A percentile compares a stretch with the other conserved stretches of the same genome.
Evolutionary conservation across 1,140 invertebrate genomes (phyloP).

Genomic region (Leptopilina clavipes): DNA sequence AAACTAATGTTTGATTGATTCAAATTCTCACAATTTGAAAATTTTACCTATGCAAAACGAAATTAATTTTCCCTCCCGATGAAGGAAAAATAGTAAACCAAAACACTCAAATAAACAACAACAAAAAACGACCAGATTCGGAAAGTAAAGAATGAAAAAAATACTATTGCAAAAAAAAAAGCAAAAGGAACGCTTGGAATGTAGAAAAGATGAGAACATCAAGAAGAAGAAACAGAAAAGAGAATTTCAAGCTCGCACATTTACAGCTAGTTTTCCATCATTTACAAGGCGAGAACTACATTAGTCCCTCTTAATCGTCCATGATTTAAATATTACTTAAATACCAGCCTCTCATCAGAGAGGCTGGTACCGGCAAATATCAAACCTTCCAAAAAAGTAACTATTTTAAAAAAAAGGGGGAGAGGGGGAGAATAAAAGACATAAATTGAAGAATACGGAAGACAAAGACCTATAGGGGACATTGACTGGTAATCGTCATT

Average conservation of each 20-base stretch:
- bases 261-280: slow-evolving; percentile 26
- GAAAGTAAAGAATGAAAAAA: background rate
- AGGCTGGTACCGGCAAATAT: no score
- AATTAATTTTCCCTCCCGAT: no score
- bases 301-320: background rate
- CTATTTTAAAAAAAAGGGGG: background rate
- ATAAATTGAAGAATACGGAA: slow-evolving; percentile 1
- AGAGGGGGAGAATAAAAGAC: background rate
- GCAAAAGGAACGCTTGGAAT: background rate
- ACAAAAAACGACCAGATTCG: background rate
- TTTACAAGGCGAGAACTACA: slow-evolving; percentile 20
- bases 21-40: no score
- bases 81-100: no score
- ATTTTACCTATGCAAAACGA: no score
- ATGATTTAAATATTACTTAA: background rate
- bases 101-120: no score
- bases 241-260: slow-evolving; percentile 10
- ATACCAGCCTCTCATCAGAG: no score
- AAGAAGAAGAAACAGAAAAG: background rate
- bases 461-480: slow-evolving; percentile 3
- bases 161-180: slow-evolving; percentile 12
- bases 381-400: no score
- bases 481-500: slow-evolving; percentile 25
- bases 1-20: no score
- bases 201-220: background rate